Evolutionary conservation across 2,888 invertebrate genomes (phyloP).

Genomic region (Baronia brevicornis): DNA sequence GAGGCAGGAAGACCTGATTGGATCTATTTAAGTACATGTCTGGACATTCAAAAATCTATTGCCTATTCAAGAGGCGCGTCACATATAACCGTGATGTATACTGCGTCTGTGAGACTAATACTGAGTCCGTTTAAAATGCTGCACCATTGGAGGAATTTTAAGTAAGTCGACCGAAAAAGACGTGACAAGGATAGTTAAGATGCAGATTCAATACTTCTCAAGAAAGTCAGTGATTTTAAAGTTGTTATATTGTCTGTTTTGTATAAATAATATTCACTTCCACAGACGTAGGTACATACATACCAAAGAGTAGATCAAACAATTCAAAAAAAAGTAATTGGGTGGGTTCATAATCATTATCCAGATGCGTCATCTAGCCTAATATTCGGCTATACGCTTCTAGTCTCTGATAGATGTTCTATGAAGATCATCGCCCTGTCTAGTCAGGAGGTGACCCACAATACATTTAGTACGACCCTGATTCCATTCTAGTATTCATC

Average conservation of each 20-base stretch:
- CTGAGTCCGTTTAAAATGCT: slow-evolving; percentile 63
- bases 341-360: too few relatives aligned
- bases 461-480: too few relatives aligned
- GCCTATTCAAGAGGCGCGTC: slow-evolving; percentile 31
- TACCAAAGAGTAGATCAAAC: too few relatives aligned
- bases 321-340: too few relatives aligned
- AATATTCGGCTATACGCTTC: too few relatives aligned
- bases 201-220: slow-evolving; percentile 21
- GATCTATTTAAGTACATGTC: slow-evolving; percentile 21
- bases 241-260: slow-evolving; percentile 14
- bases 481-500: too few relatives aligned
- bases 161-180: slow-evolving; percentile 47
- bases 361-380: too few relatives aligned
- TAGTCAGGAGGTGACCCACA: too few relatives aligned
- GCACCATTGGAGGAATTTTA: slow-evolving; percentile 56
- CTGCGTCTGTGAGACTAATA: slow-evolving; percentile 27
- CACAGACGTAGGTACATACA: too few relatives aligned
- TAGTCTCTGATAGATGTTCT: too few relatives aligned
- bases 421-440: too few relatives aligned
- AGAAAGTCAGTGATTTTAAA: slow-evolving; percentile 18
- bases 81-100: slow-evolving; percentile 27
- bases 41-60: slow-evolving; percentile 21
- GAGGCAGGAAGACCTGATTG: slow-evolving; percentile 25
- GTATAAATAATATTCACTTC: too few relatives aligned
- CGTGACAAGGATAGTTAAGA: slow-evolving; percentile 49